Percentiles rank a stretch among this genome's conserved stretches.
These are phyloP conservation scores for Tryphoninae sp. DNA, from an alignment of 2,888 invertebrate species.

Conservation along the genomic window DNA sequence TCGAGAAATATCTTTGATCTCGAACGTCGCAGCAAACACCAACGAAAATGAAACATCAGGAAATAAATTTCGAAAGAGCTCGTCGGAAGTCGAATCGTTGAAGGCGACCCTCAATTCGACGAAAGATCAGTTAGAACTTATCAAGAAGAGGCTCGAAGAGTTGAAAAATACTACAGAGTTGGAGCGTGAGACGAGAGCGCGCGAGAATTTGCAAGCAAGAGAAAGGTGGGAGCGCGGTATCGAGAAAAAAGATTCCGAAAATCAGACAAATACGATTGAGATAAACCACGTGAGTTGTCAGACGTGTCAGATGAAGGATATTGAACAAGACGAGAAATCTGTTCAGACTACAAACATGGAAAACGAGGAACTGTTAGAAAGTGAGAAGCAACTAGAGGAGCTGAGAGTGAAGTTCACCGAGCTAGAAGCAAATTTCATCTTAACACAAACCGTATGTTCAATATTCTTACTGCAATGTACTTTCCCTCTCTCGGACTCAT, in stretches of 20 bases:
- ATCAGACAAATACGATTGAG: slow-evolving; percentile 62
- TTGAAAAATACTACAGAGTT: slow-evolving; percentile 55
- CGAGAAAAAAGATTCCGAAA: slow-evolving; percentile 29
- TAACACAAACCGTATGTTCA: neutral
- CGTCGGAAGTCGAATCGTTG: slow-evolving; percentile 51
- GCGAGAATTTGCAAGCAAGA: neutral
- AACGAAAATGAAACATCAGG: slow-evolving; percentile 64
- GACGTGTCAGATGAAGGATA: slow-evolving; percentile 50
- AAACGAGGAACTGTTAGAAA: slow-evolving; percentile 45
- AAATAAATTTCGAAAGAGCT: slow-evolving; percentile 63
- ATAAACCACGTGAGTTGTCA: slow-evolving; percentile 33
- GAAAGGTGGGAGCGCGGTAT: slow-evolving; percentile 7
- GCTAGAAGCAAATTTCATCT: slow-evolving; percentile 20
- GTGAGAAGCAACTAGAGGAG: slow-evolving; percentile 13
- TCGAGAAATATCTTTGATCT: slow-evolving; percentile 36
- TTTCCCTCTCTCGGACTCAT: too few relatives aligned
- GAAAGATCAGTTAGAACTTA: slow-evolving; percentile 65
- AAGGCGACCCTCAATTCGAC: slow-evolving; percentile 64
- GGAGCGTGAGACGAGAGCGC: neutral
- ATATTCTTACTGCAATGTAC: neutral
- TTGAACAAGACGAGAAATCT: slow-evolving; percentile 54
- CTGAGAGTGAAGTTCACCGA: slow-evolving; percentile 38
- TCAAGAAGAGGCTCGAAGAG: slow-evolving; percentile 63
- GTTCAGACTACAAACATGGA: slow-evolving; percentile 64
- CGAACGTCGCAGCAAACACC: neutral